phyloP scores from a whole-genome alignment of 2,888 invertebrate genomes.

The Rhogogaster chlorosoma region DNA sequence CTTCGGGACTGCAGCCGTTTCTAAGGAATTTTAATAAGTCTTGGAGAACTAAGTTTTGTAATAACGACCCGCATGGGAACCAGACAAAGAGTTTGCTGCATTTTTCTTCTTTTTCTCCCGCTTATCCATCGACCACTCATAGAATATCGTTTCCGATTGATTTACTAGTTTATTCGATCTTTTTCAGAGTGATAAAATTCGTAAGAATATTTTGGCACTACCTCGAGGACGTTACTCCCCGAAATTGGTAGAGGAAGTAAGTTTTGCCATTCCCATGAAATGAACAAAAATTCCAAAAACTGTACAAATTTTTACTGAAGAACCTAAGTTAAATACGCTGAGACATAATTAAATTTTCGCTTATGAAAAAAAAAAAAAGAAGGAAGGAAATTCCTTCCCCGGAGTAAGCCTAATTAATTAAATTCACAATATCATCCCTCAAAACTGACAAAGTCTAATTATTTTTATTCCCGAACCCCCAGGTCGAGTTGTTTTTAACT shows the following conservation, averaged over 20 bases:
- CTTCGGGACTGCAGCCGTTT: background rate
- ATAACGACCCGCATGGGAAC: conserved; percentile 33
- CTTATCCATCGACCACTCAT: background rate
- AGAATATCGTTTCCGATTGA: background rate
- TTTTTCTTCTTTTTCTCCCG: background rate
- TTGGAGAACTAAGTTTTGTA: conserved; percentile 26
- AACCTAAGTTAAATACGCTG: background rate
- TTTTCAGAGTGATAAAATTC: conserved; percentile 3
- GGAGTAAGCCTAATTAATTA: background rate
- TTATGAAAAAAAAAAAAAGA: background rate
- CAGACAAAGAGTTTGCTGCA: background rate
- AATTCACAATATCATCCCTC: conserved; percentile 6
- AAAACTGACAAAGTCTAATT: background rate
- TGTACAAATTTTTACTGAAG: background rate
- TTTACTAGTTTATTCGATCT: background rate
- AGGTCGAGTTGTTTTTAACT: conserved; percentile 25
- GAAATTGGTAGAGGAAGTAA: background rate
- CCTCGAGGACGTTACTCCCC: background rate
- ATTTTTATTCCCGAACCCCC: background rate
- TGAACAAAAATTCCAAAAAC: background rate
- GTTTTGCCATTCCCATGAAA: background rate
- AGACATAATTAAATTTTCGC: background rate
- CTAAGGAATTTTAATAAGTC: conserved; percentile 41
- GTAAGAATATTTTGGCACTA: conserved; percentile 2
- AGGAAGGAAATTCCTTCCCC: background rate